These are phyloP conservation scores for Platysteira castanea DNA, from an alignment of 2,113 vertebrate species.

Conservation along the genomic window DNA sequence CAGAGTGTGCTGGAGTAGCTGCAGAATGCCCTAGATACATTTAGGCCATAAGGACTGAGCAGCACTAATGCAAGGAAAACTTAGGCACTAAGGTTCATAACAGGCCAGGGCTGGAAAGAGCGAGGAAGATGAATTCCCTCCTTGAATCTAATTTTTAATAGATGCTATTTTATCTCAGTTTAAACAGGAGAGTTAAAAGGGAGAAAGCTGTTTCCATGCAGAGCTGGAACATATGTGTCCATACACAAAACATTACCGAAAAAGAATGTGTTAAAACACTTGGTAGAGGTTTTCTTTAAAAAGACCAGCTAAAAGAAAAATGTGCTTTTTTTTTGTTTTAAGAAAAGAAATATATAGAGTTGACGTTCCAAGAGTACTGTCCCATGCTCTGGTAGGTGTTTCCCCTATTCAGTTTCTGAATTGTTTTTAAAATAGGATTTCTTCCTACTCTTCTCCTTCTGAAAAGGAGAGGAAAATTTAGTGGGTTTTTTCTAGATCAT, in stretches of 20 bases:
- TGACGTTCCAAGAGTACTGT: background rate
- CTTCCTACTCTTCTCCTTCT: background rate
- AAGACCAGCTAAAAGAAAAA: background rate
- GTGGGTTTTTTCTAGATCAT: background rate
- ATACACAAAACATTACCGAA: background rate
- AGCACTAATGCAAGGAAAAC: background rate
- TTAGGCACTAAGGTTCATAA: background rate
- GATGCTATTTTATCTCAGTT: background rate
- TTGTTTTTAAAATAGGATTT: background rate
- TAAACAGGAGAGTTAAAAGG: background rate
- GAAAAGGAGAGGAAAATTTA: background rate
- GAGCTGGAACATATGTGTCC: accelerated
- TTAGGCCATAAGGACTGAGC: background rate
- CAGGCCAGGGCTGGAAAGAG: background rate
- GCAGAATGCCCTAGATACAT: constrained; percentile 65
- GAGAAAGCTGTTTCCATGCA: background rate
- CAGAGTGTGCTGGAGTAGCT: constrained; percentile 5
- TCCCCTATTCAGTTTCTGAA: background rate
- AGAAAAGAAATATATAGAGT: background rate
- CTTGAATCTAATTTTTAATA: background rate
- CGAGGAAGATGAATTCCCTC: background rate
- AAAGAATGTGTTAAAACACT: background rate
- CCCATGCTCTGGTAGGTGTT: background rate
- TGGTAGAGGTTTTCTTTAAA: background rate
- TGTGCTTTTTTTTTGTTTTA: accelerated